Evolutionary conservation across 2,113 vertebrate species (phyloP), one percentile per base, ranked within the genome.

Genomic region (Brachypodius melanocephalos): DNA sequence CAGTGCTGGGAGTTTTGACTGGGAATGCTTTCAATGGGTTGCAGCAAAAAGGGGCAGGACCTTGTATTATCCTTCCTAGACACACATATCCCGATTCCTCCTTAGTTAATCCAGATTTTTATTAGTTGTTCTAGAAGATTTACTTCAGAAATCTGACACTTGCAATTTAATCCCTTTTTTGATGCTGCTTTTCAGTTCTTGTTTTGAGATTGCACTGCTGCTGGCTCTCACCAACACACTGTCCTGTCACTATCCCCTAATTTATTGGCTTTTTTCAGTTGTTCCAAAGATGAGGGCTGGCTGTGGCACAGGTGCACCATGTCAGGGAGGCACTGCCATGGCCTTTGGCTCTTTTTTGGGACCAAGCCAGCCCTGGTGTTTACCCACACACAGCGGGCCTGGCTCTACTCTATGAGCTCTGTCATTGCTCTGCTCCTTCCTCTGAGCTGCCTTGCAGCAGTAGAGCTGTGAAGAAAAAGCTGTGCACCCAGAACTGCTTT

Each of bases 401-500:
- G 38, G 57, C 24, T 51, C 34, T 29, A 0, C 10, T 13, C 0
- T 0, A 5, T 51, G 29, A 26, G 45, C 9, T 31, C 5, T 5
- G 40, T 1, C 10, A 19, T 14, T 17, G 25, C 17, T 14, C 16
- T 49, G 52, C 16, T 42, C 26, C 25, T 25, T 14, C 14, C 15
- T 46, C 24, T n/a, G 36, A 40, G 58, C 42, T 57, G 40, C 32
- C 26, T 29, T 24, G 48, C 19, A 46, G 55, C 31, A n/a, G 34
- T 36, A 57, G 42, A 62, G 40, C 89, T 80, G 40, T 16, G 42
- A 3, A 36, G 26, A 28, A 42, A 42, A 42, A 7, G 9, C 15
- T 25, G 8, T 25, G 19, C 17, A 20, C 32, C 19, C n/a, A 40
- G 10, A 55, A 32, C 34, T 90, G 46, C 36, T 90, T 66, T 69